These are phyloP conservation scores for Xiphophorus birchmanni DNA, from an alignment of 2,797 vertebrate genomes.

Conservation along the genomic window DNA sequence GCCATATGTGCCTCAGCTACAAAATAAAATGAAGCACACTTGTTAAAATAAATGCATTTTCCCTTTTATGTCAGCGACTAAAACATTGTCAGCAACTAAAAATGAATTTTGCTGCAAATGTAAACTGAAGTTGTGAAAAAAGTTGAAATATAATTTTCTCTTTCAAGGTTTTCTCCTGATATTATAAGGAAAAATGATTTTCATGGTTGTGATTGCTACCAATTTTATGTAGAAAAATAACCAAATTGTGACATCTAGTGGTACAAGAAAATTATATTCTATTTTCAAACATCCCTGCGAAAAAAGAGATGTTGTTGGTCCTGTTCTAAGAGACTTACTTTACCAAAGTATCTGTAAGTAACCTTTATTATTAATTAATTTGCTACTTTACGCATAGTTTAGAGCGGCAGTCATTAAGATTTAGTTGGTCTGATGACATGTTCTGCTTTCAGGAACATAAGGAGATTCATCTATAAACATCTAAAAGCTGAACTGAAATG, in stretches of 20 bases:
- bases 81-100: neutral
- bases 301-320: neutral
- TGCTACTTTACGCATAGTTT: neutral
- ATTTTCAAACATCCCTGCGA: neutral
- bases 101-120: neutral
- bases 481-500: neutral
- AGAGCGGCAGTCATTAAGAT: neutral
- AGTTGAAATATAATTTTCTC: neutral
- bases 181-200: neutral
- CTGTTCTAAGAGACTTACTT: neutral
- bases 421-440: neutral
- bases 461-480: neutral
- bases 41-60: neutral
- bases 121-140: neutral
- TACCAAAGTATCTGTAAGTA: neutral
- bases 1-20: neutral
- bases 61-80: neutral
- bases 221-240: neutral
- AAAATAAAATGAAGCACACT: neutral
- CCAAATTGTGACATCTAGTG: slow-evolving; percentile 56
- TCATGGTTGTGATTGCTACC: neutral
- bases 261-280: neutral
- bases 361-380: neutral
- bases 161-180: neutral
- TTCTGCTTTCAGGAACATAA: neutral